Percentiles rank a stretch among this genome's conserved stretches.
Evolutionary conservation across 1,140 invertebrate genomes (phyloP).

Genomic region (Glossosoma conforme): DNA sequence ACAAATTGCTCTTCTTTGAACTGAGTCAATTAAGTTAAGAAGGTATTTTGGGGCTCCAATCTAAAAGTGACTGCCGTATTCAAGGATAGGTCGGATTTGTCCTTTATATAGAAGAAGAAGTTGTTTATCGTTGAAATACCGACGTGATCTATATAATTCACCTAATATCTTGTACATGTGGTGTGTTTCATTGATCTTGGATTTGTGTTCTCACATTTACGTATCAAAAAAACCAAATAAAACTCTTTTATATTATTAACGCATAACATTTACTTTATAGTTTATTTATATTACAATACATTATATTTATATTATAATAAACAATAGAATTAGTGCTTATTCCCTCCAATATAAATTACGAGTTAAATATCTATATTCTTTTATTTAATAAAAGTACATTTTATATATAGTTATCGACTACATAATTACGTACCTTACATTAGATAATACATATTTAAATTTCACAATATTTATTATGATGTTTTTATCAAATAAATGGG

Average conservation of each 20-base stretch:
- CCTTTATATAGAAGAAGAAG: no score
- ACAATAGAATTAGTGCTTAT: slow-evolving; percentile 30
- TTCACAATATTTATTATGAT: slow-evolving; percentile 25
- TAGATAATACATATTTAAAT: slow-evolving; percentile 24
- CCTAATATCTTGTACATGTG: no score
- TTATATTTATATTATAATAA: slow-evolving; percentile 50
- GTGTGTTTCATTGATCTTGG: no score
- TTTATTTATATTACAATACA: slow-evolving; percentile 54
- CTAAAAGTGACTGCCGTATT: no score
- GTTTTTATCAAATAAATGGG: slow-evolving; percentile 22
- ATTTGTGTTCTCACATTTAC: no score
- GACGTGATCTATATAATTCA: no score
- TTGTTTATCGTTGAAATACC: no score
- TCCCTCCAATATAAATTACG: slow-evolving; percentile 25
- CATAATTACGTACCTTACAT: slow-evolving; percentile 20
- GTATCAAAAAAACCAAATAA: no score
- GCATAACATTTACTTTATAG: slow-evolving; percentile 55
- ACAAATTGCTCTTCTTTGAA: no score
- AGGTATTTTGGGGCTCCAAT: no score
- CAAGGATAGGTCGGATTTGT: no score
- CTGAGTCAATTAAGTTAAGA: no score
- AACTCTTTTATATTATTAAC: slow-evolving; percentile 49
- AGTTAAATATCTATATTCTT: slow-evolving; percentile 29
- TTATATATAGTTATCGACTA: slow-evolving; percentile 25
- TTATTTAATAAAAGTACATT: slow-evolving; percentile 20